Evolutionary conservation across 2,888 invertebrate genomes (phyloP).

Genomic region (Acronicta aceris): DNA sequence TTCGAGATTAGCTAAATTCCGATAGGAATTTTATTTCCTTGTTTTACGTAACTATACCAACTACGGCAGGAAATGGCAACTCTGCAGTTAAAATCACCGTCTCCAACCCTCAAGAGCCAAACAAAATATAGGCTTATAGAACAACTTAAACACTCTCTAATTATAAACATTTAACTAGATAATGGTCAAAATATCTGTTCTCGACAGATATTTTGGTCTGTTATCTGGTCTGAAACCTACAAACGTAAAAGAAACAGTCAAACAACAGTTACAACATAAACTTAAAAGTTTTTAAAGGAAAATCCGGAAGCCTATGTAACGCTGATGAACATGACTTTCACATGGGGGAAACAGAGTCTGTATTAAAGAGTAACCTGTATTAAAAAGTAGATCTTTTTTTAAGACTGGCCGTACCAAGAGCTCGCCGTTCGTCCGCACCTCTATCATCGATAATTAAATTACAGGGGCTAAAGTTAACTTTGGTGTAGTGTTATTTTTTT

Average conservation of each 20-base stretch:
- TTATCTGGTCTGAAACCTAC: too few relatives aligned
- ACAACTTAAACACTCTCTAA: too few relatives aligned
- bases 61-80: too few relatives aligned
- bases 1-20: too few relatives aligned
- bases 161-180: not conserved
- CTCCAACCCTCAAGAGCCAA: not conserved
- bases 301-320: conserved; percentile 17
- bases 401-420: conserved; percentile 10
- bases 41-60: too few relatives aligned
- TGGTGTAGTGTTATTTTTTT: not conserved
- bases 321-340: conserved; percentile 33
- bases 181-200: too few relatives aligned
- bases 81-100: too few relatives aligned
- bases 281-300: conserved; percentile 16
- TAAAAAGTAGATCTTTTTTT: conserved; percentile 12
- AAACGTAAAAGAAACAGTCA: too few relatives aligned
- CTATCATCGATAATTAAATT: conserved; percentile 21
- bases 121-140: not conserved
- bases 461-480: not conserved
- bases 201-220: too few relatives aligned
- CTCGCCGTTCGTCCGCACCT: conserved; percentile 27
- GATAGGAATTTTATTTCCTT: too few relatives aligned
- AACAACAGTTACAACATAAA: too few relatives aligned
- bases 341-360: conserved; percentile 12
- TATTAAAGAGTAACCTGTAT: conserved; percentile 15